Evolutionary conservation across 2,797 vertebrate genomes (phyloP).

Genomic region (Trematomus bernacchii): DNA sequence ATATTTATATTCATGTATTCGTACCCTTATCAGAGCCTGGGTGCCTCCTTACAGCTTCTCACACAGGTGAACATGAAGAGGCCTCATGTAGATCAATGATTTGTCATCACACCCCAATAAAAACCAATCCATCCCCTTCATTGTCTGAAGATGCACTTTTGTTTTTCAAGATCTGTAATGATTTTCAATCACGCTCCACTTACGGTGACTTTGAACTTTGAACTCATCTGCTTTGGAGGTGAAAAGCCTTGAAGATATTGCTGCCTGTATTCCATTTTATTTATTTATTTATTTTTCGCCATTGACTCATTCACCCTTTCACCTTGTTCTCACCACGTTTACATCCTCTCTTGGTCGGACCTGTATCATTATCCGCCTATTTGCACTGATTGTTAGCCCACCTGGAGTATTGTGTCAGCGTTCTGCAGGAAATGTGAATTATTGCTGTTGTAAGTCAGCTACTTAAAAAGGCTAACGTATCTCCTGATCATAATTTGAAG

Average conservation of each 20-base stretch:
- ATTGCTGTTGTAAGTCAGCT: slow-evolving; percentile 70
- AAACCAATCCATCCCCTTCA: slow-evolving; percentile 22
- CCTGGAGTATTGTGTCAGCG: slow-evolving; percentile 77
- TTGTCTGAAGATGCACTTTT: slow-evolving; percentile 28
- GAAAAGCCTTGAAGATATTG: slow-evolving; percentile 65
- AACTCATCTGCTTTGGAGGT: slow-evolving; percentile 63
- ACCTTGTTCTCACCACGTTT: slow-evolving; percentile 69
- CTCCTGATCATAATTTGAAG: slow-evolving; percentile 75
- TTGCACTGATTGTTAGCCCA: slow-evolving; percentile 70
- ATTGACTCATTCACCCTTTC: slow-evolving; percentile 76
- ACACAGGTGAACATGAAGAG: slow-evolving; percentile 43
- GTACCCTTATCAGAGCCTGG: slow-evolving; percentile 27
- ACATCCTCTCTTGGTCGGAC: slow-evolving; percentile 44
- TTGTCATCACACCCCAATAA: slow-evolving; percentile 19
- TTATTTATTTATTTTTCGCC: slow-evolving; percentile 52
- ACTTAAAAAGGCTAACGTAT: slow-evolving; percentile 59
- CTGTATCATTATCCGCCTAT: slow-evolving; percentile 71
- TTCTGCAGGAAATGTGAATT: slow-evolving; percentile 67
- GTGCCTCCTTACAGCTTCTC: slow-evolving; percentile 25
- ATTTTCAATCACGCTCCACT: slow-evolving; percentile 77
- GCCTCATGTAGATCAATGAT: slow-evolving; percentile 59
- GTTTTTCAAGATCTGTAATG: slow-evolving; percentile 60
- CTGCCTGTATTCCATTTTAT: slow-evolving; percentile 71
- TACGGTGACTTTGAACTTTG: slow-evolving; percentile 84
- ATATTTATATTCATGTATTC: slow-evolving; percentile 53